phyloP scores from a whole-genome alignment of 2,113 vertebrate genomes.

The Corythornis cristatus region DNA sequence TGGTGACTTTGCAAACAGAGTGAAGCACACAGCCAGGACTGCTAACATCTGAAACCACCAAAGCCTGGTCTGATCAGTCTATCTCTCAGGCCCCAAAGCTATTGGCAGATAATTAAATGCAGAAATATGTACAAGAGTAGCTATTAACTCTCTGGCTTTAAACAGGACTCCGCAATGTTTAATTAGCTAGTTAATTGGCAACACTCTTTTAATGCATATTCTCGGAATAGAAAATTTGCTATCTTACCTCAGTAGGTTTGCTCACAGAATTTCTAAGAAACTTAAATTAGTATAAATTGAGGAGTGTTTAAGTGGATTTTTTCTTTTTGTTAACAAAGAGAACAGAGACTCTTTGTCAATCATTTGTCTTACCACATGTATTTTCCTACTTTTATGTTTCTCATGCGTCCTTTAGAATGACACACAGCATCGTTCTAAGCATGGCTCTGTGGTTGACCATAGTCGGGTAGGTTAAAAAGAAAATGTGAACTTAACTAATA shows the following conservation, averaged over 20 bases:
- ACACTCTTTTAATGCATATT: neutral
- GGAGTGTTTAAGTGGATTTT: neutral
- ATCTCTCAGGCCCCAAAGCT: neutral
- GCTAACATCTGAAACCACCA: neutral
- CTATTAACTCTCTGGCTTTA: neutral
- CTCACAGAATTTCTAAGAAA: neutral
- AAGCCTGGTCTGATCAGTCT: neutral
- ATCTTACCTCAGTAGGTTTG: neutral
- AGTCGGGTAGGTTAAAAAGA: conserved; percentile 86
- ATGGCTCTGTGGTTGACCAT: conserved; percentile 83
- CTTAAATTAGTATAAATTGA: neutral
- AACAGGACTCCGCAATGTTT: neutral
- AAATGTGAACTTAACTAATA: neutral
- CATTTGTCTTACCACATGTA: conserved; percentile 22
- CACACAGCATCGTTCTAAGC: conserved; percentile 77
- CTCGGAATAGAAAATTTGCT: neutral
- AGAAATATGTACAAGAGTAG: neutral
- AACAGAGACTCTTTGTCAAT: conserved; percentile 6
- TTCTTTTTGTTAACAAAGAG: conserved; percentile 17
- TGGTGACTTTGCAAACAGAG: neutral
- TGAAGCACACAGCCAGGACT: neutral
- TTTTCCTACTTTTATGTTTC: conserved; percentile 66
- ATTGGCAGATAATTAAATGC: neutral
- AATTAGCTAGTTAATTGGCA: neutral
- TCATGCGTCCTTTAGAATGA: conserved; percentile 72